phyloP scores from a whole-genome alignment of 2,888 invertebrate species.

The Elmis aenea region DNA sequence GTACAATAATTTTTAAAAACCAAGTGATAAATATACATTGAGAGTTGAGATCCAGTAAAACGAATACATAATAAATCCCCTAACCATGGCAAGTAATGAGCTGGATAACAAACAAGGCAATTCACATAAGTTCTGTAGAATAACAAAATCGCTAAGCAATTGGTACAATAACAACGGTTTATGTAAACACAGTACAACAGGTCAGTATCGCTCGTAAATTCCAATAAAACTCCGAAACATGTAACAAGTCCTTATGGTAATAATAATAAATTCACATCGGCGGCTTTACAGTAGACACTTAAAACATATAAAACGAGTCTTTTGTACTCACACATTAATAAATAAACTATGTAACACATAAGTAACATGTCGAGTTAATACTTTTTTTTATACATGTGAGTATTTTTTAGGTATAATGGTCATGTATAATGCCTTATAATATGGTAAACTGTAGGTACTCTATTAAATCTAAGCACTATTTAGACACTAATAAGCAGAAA shows the following conservation, averaged over 20 bases:
- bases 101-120: slow-evolving; percentile 29
- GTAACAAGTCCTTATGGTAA: slow-evolving; percentile 15
- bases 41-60: slow-evolving; percentile 37
- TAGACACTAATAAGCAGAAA: slow-evolving; percentile 29
- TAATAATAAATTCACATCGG: too few species aligned
- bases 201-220: slow-evolving; percentile 16
- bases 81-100: slow-evolving; percentile 42
- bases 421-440: slow-evolving; percentile 43
- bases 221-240: slow-evolving; percentile 15
- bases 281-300: slow-evolving; percentile 13
- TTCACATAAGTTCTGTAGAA: slow-evolving; percentile 11
- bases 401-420: slow-evolving; percentile 42
- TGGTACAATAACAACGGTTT: too few species aligned
- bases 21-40: slow-evolving; percentile 21
- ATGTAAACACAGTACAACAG: too few species aligned
- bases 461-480: slow-evolving; percentile 33
- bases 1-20: slow-evolving; percentile 13
- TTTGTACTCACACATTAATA: slow-evolving; percentile 17
- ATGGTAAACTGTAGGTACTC: slow-evolving; percentile 43
- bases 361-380: not conserved
- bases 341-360: slow-evolving; percentile 1
- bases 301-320: slow-evolving; percentile 12
- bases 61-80: slow-evolving; percentile 35
- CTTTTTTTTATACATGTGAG: slow-evolving; percentile 39
- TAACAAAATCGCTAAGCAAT: slow-evolving; percentile 23